Base-by-base conservation (phyloP, 2,113 vertebrate species). In the Phyllostomus hastatus region DNA sequence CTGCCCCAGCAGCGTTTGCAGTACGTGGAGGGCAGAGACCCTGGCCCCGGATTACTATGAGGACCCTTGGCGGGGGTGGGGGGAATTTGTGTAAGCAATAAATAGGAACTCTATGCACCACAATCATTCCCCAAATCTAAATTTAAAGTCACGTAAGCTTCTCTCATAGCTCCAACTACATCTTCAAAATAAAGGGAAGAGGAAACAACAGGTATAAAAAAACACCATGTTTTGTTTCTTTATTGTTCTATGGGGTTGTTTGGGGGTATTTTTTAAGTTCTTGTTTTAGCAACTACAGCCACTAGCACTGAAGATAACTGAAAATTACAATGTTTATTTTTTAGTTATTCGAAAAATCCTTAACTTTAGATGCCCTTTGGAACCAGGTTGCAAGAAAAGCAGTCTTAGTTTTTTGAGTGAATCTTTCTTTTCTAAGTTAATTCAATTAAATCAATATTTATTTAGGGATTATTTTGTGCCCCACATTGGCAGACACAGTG, bases 131-230 rank as follows among this genome's bases (percentile, higher is more conserved):
- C 17, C 57, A 95, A 97, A 98, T 98, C 97, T 98, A 98, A 98
- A 98, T 98, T 98, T 98, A 98, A 96, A 98, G 90, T 97, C 96
- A 92, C 59, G 89, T 95, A 84, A 82, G 28, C 96, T 97, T 96
- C 94, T 97, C 95, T 90, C 80, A 54, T 7, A 95, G 76, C 9
- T 92, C 69, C 35, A 84, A n/a, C 89, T 91, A 94, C 91, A 97
- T 97, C 89, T 98, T 97, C 59, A 81, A 73, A 86, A 97, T 69
- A 91, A 96, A 96, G 61, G 73, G 43, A 54, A 93, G 46, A 97
- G 92, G 92, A 98, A 97, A 98, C 97, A 93, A 95, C 94, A 98
- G 64, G 88, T 41, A 14, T 43, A 54, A 95, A 97, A 76, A 92
- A 97, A 96, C 1, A 84, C 22, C 52, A 73, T 57, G 4, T 41